These are phyloP conservation scores for Euthynnus affinis DNA, from an alignment of 2,797 vertebrate genomes.

Conservation along the genomic window DNA sequence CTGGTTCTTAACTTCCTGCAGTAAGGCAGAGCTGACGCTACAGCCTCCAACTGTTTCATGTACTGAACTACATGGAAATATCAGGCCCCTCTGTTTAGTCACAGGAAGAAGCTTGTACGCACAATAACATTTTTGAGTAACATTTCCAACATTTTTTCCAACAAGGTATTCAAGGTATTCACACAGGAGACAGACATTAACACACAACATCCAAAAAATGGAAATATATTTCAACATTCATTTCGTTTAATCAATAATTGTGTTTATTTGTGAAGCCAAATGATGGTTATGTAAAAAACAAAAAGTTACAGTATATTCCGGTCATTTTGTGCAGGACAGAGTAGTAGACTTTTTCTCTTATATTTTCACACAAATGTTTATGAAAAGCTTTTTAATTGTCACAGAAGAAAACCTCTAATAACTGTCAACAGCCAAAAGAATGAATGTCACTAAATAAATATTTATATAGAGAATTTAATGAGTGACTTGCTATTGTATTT, in stretches of 20 bases:
- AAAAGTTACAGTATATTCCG: conserved; percentile 2
- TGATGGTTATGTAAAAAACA: neutral
- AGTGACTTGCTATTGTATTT: conserved; percentile 13
- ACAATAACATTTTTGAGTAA: neutral
- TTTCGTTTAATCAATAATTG: neutral
- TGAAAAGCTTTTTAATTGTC: neutral
- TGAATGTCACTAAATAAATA: conserved; percentile 3
- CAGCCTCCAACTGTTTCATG: conserved; percentile 11
- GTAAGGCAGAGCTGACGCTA: conserved; percentile 33
- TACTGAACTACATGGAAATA: neutral
- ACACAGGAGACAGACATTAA: neutral
- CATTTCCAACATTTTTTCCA: neutral
- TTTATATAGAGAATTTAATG: conserved; percentile 19
- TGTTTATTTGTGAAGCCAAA: no score
- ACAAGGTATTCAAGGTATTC: conserved; percentile 5
- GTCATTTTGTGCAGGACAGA: neutral
- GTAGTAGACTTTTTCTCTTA: neutral
- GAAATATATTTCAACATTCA: no score
- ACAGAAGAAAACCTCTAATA: neutral
- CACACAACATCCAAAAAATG: no score
- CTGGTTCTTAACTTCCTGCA: conserved; percentile 48
- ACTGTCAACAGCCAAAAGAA: conserved; percentile 11
- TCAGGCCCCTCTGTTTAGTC: neutral
- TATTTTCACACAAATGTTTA: neutral
- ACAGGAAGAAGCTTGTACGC: neutral